Base-by-base conservation (phyloP, 1,140 invertebrate species). In the Lepidurus couesii region DNA sequence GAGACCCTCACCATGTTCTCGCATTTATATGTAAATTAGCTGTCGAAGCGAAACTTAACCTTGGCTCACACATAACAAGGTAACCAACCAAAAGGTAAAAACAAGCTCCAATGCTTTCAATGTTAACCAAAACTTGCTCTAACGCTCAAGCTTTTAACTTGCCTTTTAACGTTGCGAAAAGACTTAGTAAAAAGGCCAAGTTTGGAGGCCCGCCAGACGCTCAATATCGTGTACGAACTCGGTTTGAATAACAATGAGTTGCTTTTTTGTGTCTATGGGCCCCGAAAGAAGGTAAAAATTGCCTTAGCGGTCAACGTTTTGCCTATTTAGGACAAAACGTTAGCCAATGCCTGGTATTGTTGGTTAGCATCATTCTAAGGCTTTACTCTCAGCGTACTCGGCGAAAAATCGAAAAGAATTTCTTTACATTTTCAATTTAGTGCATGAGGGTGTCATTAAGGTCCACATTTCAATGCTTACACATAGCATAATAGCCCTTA, bases 21-120 rank as follows among this genome's bases (percentile, higher is more conserved):
- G 53, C 53, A 65, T 65, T 65, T 65, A 65, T 65, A 65, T 65
- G 53, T 21, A 65, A 65, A 65, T 65, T 13, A 65, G 53, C 53
- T 34, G 34, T 34, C 34, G 34, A 34, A 34, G 3, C 26, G 34
- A 34, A 34, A 34, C 34, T 34, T 34, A 4, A 2, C 34, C 34
- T 13, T 16, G 53, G 53, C 53, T 13, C 53, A 65, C 53, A n/a
- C 16, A 13, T 7, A 65, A 7, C 53, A 21, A 65, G 53, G 53
- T 65, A 21, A 7, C 16, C n/a, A n/a, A n/a, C n/a, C 16, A 65
- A n/a, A 3, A 21, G 21, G 16, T 16, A 65, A 21, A 65, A 65
- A 65, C 53, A 13, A 65, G 53, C 53, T 34, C 2, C 34, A 4
- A 34, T 34, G 34, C 3, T 65, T 1, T 65, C 8, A 45, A 53